phyloP scores from a whole-genome alignment of 2,888 invertebrate genomes.

The Crioceris asparagi region DNA sequence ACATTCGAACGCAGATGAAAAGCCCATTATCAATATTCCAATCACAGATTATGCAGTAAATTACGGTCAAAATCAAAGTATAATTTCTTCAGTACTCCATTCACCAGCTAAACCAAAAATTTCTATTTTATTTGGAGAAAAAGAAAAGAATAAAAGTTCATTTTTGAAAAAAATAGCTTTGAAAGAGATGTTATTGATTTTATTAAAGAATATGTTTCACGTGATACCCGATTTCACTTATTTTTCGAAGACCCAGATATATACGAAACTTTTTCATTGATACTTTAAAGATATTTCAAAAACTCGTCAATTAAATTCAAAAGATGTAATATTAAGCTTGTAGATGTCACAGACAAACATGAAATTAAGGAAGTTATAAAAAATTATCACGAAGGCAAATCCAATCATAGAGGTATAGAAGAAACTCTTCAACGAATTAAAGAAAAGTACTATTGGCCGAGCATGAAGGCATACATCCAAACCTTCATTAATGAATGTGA shows the following conservation, averaged over 20 bases:
- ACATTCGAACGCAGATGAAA: constrained; percentile 10
- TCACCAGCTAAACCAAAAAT: constrained; percentile 10
- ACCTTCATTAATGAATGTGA: constrained; percentile 9
- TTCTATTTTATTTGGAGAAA: constrained; percentile 10
- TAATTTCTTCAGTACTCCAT: constrained; percentile 8
- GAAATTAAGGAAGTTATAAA: constrained; percentile 5
- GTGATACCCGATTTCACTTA: constrained; percentile 9
- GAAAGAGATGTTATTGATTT: constrained; percentile 13
- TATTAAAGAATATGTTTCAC: constrained; percentile 10
- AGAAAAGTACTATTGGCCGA: constrained; percentile 9
- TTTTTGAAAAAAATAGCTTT: constrained; percentile 12
- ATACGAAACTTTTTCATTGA: constrained; percentile 10
- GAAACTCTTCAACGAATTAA: constrained; percentile 7
- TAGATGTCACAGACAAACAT: constrained; percentile 5
- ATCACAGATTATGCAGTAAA: constrained; percentile 12
- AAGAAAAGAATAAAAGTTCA: constrained; percentile 11
- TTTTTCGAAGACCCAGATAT: constrained; percentile 12
- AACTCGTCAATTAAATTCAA: constrained; percentile 4
- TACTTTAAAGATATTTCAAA: constrained; percentile 3
- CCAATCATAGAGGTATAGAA: constrained; percentile 8
- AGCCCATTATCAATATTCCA: constrained; percentile 9
- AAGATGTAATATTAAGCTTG: constrained; percentile 3
- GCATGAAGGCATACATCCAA: constrained; percentile 7
- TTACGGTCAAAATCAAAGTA: constrained; percentile 14
- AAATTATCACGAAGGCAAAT: constrained; percentile 7